Base-by-base conservation (phyloP, 1,140 invertebrate species). In the Thaumetopoea pityocampa region DNA sequence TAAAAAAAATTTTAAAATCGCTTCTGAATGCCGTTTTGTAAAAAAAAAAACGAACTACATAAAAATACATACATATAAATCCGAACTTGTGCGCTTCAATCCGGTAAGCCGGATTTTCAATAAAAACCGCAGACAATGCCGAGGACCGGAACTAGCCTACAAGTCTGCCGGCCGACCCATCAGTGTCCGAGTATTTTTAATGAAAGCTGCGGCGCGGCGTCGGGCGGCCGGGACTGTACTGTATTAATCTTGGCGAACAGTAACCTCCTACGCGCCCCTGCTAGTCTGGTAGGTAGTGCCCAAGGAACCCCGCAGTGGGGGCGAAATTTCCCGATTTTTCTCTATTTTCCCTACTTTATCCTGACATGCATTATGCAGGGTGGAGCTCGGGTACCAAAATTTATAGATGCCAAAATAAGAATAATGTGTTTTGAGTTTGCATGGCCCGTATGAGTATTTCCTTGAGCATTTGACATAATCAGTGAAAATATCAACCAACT, bases 241-340 rank as follows among this genome's bases (percentile, higher is more conserved):
- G 70, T 81, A 81, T 81, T 81, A 81, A 81, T 81, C 77, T 81
- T 81, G 63, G 72, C 56, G 64, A 71, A 71, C 70, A 62, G 34
- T 62, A 63, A 66, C 77, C 71, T 72, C 69, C 71, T 67, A 46
- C 53, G 44, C 66, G 52, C 73, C 72, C 65, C 66, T 73, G 62
- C 59, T 56, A 56, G 57, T 71, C 69, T 78, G 51, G 73, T 81
- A 81, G 69, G 64, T 69, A 61, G 63, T 66, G 52, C 60, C 65
- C 57, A 73, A 76, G 65, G 62, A 67, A 61, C 67, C 67, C 66
- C 50, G 56, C 43, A 43, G 58, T 52, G 70, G 67, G 69, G 66
- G 67, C 47, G 56, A 64, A 55, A 56, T 65, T 71, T 65, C 56
- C 60, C 65, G 64, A 68, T 74, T 74, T 74, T 74, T 67, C 67